These are phyloP conservation scores for Mesaphorura yosii DNA, from an alignment of 1,140 invertebrate genomes.

Conservation along the genomic window DNA sequence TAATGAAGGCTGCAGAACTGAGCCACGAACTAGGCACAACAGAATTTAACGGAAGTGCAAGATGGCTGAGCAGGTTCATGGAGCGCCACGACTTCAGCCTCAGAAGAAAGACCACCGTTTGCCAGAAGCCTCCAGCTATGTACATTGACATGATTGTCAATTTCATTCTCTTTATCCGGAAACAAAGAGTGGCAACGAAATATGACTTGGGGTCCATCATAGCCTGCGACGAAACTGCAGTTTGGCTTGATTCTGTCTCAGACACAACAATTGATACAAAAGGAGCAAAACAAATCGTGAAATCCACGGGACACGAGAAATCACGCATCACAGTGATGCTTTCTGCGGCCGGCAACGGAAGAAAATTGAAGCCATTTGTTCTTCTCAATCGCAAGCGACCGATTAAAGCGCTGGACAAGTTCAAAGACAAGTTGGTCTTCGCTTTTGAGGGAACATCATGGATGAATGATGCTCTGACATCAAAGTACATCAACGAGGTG, in stretches of 20 bases:
- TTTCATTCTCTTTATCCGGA: background rate
- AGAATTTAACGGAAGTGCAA: background rate
- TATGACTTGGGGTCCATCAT: background rate
- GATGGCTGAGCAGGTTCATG: background rate
- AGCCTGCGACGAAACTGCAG: background rate
- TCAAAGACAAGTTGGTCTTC: constrained; percentile 19
- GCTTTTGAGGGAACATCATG: constrained; percentile 25
- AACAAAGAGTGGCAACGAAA: background rate
- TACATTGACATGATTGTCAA: background rate
- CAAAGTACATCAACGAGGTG: constrained; percentile 25
- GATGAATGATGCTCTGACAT: constrained; percentile 28
- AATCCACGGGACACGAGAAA: constrained; percentile 32
- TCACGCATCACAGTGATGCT: constrained; percentile 32
- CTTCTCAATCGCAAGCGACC: constrained; percentile 31
- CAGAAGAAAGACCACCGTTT: background rate
- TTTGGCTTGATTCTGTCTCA: constrained; percentile 2
- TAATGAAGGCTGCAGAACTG: background rate
- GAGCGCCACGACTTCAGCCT: background rate
- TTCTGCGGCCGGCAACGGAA: constrained; percentile 27
- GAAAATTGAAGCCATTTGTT: constrained; percentile 32
- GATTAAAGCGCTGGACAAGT: constrained; percentile 19
- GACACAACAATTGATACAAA: constrained; percentile 1
- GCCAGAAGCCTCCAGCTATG: background rate
- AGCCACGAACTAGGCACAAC: background rate
- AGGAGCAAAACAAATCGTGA: constrained; percentile 15